Conservation (phyloP, 1,140 invertebrate genomes). For the Maconellicoccus hirsutus region DNA sequence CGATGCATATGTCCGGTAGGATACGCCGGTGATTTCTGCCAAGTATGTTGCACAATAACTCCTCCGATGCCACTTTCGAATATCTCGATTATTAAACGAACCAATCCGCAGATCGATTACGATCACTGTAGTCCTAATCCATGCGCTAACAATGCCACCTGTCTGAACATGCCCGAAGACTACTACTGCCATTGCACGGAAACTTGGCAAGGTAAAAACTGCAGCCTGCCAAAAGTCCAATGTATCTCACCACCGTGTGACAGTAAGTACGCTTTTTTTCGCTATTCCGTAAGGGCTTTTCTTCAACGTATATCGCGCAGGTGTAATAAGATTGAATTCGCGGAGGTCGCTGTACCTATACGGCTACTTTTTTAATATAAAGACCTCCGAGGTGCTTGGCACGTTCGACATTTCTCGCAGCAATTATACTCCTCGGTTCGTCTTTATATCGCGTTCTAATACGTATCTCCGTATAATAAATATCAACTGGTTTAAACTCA, state of each 20-base stretch:
- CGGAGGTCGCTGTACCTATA: neutral
- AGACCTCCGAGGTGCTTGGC: slow-evolving; percentile 6
- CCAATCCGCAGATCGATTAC: neutral
- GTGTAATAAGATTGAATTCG: neutral
- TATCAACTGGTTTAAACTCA: neutral
- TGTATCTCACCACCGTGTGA: neutral
- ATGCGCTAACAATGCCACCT: slow-evolving; percentile 64
- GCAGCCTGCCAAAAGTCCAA: slow-evolving; percentile 46
- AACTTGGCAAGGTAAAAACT: slow-evolving; percentile 81
- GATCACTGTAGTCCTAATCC: slow-evolving; percentile 57
- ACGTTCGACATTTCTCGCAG: slow-evolving; percentile 7
- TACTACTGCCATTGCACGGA: slow-evolving; percentile 83
- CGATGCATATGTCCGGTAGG: slow-evolving; percentile 70
- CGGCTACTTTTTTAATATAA: neutral
- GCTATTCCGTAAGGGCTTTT: neutral
- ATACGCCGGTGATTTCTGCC: slow-evolving; percentile 63
- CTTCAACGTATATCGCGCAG: no score
- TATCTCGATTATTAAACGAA: neutral
- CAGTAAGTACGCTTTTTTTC: neutral
- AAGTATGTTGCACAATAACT: slow-evolving; percentile 41
- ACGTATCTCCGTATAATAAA: neutral
- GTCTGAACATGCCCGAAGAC: slow-evolving; percentile 70
- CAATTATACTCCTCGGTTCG: neutral
- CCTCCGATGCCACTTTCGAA: neutral
- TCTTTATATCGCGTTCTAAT: neutral